A percentile compares a stretch with the other conserved stretches of the same genome.
phyloP scores from a whole-genome alignment of 2,113 vertebrate species.

The Ailurus styani region DNA sequence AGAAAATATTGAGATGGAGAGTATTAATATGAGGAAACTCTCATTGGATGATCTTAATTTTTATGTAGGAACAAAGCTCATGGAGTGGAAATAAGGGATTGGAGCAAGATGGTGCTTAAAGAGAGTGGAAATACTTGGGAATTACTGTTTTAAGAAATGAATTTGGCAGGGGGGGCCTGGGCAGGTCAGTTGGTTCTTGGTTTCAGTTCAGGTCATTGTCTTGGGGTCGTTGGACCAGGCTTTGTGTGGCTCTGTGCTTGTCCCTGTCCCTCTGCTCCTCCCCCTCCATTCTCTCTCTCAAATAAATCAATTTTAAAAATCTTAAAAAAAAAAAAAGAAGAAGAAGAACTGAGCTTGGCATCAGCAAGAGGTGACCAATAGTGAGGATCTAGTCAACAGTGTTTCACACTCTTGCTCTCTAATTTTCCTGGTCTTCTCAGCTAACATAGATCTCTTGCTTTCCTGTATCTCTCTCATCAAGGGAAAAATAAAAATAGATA shows the following conservation, averaged over 20 bases:
- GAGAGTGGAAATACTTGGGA: not conserved
- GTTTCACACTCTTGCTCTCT: not conserved
- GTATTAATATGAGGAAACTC: not conserved
- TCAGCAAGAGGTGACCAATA: not conserved
- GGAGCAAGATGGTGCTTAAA: not conserved
- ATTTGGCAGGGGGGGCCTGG: not conserved
- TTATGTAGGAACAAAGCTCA: not conserved
- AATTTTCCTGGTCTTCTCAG: not conserved
- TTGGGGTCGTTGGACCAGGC: not conserved
- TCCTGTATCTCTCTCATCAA: not conserved
- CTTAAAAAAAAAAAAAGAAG: not conserved
- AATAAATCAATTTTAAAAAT: not conserved
- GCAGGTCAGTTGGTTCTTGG: not conserved
- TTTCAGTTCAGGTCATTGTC: not conserved
- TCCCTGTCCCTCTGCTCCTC: not conserved
- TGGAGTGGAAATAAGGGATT: not conserved
- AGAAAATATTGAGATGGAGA: not conserved
- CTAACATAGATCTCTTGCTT: not conserved
- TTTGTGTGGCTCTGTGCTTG: not conserved
- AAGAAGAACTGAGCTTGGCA: not conserved
- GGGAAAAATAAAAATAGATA: not conserved
- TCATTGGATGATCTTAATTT: not conserved
- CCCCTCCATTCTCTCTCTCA: not conserved
- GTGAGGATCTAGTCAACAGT: not conserved
- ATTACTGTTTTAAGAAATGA: not conserved